A percentile compares a stretch with the other conserved stretches of the same genome.
phyloP scores from a whole-genome alignment of 2,113 vertebrate species.

The Pomatostomus ruficeps region DNA sequence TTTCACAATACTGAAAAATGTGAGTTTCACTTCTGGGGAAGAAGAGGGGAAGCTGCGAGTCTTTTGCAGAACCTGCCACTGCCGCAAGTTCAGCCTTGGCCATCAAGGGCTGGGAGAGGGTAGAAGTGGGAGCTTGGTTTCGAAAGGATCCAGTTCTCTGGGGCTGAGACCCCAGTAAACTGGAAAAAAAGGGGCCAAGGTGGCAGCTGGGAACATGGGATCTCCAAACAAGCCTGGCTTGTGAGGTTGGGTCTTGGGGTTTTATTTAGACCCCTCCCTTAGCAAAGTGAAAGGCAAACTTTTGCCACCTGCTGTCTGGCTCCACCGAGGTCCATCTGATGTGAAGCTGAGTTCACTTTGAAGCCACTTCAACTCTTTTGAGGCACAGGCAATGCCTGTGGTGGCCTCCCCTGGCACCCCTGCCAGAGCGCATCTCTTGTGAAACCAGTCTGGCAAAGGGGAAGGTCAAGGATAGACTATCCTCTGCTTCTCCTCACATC shows the following conservation, averaged over 20 bases:
- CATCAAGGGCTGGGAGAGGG: not conserved
- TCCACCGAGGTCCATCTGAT: not conserved
- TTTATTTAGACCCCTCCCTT: not conserved
- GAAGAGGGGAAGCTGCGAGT: not conserved
- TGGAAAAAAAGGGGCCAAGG: not conserved
- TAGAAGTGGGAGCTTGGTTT: not conserved
- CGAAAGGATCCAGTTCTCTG: not conserved
- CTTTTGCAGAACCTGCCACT: not conserved
- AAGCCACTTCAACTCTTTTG: not conserved
- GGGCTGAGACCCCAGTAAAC: not conserved
- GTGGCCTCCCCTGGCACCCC: not conserved
- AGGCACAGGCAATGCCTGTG: accelerated
- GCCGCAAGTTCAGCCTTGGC: not conserved
- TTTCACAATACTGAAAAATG: not conserved
- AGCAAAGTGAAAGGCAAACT: not conserved
- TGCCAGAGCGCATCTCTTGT: not conserved
- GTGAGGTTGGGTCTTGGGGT: not conserved
- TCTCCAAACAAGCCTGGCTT: not conserved
- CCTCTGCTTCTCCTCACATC: not conserved
- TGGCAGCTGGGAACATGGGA: not conserved
- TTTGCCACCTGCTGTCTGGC: not conserved
- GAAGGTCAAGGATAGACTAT: not conserved
- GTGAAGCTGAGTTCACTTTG: not conserved
- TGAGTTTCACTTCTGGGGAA: not conserved
- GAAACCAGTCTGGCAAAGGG: not conserved